Evolutionary conservation across 2,113 vertebrate genomes (phyloP), one percentile per base, ranked within the genome.

Genomic region (Boulengeromyrus knoepffleri): DNA sequence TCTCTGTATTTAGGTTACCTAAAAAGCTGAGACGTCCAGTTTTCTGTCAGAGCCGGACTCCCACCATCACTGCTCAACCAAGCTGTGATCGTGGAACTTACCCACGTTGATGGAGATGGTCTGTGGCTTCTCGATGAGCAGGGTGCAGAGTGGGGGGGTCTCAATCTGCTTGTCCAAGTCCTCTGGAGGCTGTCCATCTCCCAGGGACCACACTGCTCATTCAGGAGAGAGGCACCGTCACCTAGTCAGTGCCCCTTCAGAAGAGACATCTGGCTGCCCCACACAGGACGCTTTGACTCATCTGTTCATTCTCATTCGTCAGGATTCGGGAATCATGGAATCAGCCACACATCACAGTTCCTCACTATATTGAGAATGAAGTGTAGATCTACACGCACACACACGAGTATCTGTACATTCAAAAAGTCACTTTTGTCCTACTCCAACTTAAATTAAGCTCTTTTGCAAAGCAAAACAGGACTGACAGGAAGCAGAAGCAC

Each of bases 91-190:
- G 45, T 52, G n/a, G 58, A 88, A 96, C 98, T 97, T 95, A 99
- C 98, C 99, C 39, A 99, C 98, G 15, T 92, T 92, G 90, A 99
- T 96, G 13, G 96, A 92, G 70, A 96, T 97, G 0, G 96, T 93
- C 45, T 97, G 96, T 21, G 99, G 99, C 85, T 94, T 97, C 92
- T 99, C 98, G 0, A 97, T n/a, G 3, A 99, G 96, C 90, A 99
- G 94, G 84, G 94, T 97, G 56, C 98, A 98, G 89, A 94, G 93
- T 1, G 98, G 97, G 0, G 96, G 94, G 46, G 94, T 95, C 85
- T 97, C 95, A 19, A 95, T 86, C 36, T 95, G 96, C 90, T 99
- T 99, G 12, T 97, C 97, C 90, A 96, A 92, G 0, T 99, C 98
- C 42, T 99, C 98, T 7, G 95, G 95, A 27, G 90, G 24, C 27